Evolutionary conservation across 2,797 vertebrate genomes (phyloP).

Genomic region (Sebastes dallii): DNA sequence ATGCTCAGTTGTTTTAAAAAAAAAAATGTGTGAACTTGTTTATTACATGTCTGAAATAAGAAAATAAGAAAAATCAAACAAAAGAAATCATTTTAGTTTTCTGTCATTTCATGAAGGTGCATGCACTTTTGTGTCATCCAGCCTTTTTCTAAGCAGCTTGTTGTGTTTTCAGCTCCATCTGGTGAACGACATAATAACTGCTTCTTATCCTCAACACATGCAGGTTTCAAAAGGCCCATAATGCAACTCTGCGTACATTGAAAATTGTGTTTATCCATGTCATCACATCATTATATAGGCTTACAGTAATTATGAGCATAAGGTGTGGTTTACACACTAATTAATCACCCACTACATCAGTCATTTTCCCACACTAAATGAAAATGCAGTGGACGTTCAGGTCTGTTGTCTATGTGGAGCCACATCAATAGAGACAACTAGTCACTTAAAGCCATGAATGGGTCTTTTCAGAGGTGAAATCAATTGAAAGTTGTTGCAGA

Average conservation of each 20-base stretch:
- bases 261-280: background rate
- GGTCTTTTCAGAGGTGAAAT: slow-evolving; percentile 69
- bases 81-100: background rate
- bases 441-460: slow-evolving; percentile 65
- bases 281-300: background rate
- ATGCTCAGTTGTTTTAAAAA: slow-evolving; percentile 71
- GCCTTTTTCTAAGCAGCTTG: background rate
- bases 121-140: background rate
- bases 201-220: background rate
- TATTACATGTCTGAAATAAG: slow-evolving; percentile 81
- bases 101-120: background rate
- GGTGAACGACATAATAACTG: slow-evolving; percentile 2
- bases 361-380: slow-evolving; percentile 37
- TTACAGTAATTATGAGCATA: background rate
- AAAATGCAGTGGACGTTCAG: slow-evolving; percentile 38
- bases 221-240: background rate
- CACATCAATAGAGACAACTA: slow-evolving; percentile 43
- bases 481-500: slow-evolving; percentile 53
- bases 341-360: background rate
- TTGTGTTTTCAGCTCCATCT: slow-evolving; percentile 31
- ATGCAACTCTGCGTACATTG: background rate
- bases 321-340: background rate
- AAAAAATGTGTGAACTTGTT: slow-evolving; percentile 77
- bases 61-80: slow-evolving; percentile 69
- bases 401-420: slow-evolving; percentile 40